These are phyloP conservation scores for Picathartes gymnocephalus DNA, from an alignment of 2,113 vertebrate genomes.

Conservation along the genomic window DNA sequence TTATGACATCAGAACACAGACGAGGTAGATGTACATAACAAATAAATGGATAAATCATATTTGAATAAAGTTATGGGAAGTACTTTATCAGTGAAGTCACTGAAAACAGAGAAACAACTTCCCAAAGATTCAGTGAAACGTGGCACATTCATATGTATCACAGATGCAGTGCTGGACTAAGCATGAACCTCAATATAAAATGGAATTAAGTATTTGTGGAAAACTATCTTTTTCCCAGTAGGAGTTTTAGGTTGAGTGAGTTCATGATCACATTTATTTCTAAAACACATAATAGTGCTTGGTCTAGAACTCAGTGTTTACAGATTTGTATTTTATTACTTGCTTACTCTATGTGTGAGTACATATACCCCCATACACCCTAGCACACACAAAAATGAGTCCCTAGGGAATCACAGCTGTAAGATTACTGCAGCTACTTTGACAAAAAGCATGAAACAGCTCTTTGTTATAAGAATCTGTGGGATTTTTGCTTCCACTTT, in stretches of 20 bases:
- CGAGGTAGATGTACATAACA: not conserved
- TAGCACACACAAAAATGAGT: not conserved
- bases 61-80: not conserved
- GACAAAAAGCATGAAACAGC: not conserved
- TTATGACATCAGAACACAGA: not conserved
- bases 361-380: not conserved
- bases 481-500: not conserved
- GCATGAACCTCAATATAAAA: not conserved
- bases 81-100: not conserved
- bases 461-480: not conserved
- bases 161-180: not conserved
- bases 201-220: not conserved
- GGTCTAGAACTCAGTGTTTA: not conserved
- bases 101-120: not conserved
- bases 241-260: not conserved
- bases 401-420: accelerated
- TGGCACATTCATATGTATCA: not conserved
- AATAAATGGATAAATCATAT: not conserved
- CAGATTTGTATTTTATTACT: not conserved
- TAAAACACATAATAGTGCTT: not conserved
- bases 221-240: not conserved
- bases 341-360: not conserved
- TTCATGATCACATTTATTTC: not conserved
- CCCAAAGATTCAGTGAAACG: not conserved
- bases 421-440: not conserved